A percentile compares a stretch with the other conserved stretches of the same genome.
These are phyloP conservation scores for Phenganax stokvisi DNA, from an alignment of 92 coral and sea anemone genomes.

Conservation along the genomic window DNA sequence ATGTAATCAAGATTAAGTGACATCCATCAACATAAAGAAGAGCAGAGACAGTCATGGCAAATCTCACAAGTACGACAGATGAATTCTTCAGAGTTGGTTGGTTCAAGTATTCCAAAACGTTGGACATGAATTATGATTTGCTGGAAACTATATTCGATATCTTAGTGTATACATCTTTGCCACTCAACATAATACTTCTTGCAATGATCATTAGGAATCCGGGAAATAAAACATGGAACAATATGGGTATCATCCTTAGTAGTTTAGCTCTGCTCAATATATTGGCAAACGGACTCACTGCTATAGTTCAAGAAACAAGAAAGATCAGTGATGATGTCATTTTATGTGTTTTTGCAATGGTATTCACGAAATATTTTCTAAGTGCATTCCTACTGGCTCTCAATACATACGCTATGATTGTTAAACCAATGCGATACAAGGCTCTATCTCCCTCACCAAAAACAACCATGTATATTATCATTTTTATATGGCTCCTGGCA, in stretches of 20 bases:
- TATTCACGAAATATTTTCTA: background rate
- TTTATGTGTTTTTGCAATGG: background rate
- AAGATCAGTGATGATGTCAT: background rate
- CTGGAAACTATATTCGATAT: background rate
- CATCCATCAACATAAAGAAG: background rate
- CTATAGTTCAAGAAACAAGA: background rate
- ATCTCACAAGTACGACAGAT: background rate
- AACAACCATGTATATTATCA: slow-evolving; percentile 1
- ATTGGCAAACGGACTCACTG: background rate
- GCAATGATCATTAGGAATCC: slow-evolving; percentile 8
- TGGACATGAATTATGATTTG: background rate
- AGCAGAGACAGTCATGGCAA: background rate
- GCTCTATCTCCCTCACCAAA: slow-evolving; percentile 11
- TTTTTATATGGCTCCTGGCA: background rate
- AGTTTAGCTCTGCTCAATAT: background rate
- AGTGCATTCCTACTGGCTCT: background rate
- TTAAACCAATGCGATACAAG: background rate
- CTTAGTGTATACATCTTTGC: background rate
- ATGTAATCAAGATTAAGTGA: too few relatives aligned
- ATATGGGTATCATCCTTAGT: background rate
- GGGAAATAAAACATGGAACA: background rate
- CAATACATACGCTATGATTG: background rate
- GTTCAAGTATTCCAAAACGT: background rate
- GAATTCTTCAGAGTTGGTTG: slow-evolving; percentile 1
- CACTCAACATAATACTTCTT: background rate